These are phyloP conservation scores for Schizotus pectinicornis DNA, from an alignment of 2,888 invertebrate genomes.

Conservation along the genomic window DNA sequence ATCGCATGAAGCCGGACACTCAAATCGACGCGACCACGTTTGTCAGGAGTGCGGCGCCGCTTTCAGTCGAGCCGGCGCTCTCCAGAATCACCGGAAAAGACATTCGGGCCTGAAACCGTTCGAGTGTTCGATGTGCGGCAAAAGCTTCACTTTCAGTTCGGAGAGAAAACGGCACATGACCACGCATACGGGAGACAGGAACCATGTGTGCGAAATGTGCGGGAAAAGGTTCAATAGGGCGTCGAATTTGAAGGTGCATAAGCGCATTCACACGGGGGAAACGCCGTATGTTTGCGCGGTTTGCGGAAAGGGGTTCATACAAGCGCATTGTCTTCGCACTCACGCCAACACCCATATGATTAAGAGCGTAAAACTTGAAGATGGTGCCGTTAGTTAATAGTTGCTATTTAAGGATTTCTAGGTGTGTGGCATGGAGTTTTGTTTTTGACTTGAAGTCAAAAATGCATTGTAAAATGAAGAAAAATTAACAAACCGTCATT, in stretches of 20 bases:
- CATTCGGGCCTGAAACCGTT: slow-evolving; percentile 34
- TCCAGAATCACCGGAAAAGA: slow-evolving; percentile 37
- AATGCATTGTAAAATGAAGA: no score
- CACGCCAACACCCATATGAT: slow-evolving; percentile 59
- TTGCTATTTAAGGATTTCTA: no score
- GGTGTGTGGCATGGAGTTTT: no score
- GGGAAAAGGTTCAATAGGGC: slow-evolving; percentile 63
- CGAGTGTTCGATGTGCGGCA: slow-evolving; percentile 38
- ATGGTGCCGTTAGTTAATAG: no score
- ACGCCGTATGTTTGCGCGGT: slow-evolving; percentile 62
- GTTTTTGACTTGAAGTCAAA: no score
- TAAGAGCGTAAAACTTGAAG: not conserved
- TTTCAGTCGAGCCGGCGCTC: slow-evolving; percentile 35
- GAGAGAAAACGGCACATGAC: slow-evolving; percentile 42
- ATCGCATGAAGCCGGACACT: slow-evolving; percentile 40
- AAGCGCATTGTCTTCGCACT: slow-evolving; percentile 61
- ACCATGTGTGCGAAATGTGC: slow-evolving; percentile 57
- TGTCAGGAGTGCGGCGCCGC: slow-evolving; percentile 41
- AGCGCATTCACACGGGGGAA: slow-evolving; percentile 63
- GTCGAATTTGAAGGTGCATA: slow-evolving; percentile 62
- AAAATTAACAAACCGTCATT: no score
- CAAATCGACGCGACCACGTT: slow-evolving; percentile 32
- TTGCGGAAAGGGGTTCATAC: slow-evolving; percentile 64
- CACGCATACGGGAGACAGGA: slow-evolving; percentile 41
- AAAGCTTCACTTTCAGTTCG: slow-evolving; percentile 37